These are phyloP conservation scores for Molossus molossus DNA, from an alignment of 2,797 vertebrate genomes.

Conservation along the genomic window DNA sequence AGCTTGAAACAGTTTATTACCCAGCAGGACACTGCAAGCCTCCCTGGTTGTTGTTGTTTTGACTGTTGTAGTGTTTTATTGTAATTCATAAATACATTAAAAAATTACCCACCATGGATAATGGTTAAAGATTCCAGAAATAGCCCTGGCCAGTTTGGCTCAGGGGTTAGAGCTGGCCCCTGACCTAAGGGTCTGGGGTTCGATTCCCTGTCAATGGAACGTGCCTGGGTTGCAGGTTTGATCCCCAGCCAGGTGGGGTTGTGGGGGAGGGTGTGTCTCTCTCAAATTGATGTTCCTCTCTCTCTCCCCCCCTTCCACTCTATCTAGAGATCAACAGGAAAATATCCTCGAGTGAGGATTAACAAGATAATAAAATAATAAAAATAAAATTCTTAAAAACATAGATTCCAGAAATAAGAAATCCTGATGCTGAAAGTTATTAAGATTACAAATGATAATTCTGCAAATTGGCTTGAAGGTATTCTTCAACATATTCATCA, in stretches of 20 bases:
- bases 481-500: neutral
- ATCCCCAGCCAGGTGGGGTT: no score
- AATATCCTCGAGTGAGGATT: no score
- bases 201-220: no score
- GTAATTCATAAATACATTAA: neutral
- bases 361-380: no score
- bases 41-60: neutral
- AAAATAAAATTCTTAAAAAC: no score
- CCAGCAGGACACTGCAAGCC: neutral
- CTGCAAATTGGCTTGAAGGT: neutral
- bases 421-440: slow-evolving; percentile 3
- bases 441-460: neutral
- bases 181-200: no score
- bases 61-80: neutral
- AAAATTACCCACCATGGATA: neutral
- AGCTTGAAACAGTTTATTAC: neutral
- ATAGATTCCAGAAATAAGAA: neutral
- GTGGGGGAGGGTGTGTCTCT: no score
- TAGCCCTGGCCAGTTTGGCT: neutral
- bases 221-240: no score
- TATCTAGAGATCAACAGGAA: no score
- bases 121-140: neutral
- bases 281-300: no score
- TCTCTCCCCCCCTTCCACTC: no score
- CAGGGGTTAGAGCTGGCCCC: no score